These are phyloP conservation scores for Trachelus stipa DNA, from an alignment of 2,888 invertebrate genomes.

Conservation along the genomic window DNA sequence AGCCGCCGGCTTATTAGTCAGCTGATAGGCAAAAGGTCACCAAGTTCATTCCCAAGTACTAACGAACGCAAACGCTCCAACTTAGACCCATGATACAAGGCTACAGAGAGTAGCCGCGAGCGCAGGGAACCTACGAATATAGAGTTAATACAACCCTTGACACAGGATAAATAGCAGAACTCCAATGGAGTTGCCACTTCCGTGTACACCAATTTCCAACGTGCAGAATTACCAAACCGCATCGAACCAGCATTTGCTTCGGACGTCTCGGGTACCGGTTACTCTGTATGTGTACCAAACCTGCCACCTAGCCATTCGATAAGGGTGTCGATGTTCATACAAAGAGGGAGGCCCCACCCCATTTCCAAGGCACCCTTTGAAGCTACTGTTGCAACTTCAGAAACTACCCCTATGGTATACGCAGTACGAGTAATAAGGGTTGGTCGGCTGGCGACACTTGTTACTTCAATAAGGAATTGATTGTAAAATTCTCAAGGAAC, in stretches of 20 bases:
- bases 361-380: not conserved
- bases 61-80: conserved; percentile 37
- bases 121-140: conserved; percentile 37
- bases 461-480: not conserved
- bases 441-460: not conserved
- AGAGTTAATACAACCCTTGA: conserved; percentile 34
- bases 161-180: conserved; percentile 51
- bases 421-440: not conserved
- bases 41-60: conserved; percentile 42
- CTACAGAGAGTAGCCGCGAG: conserved; percentile 29
- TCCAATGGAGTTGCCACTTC: conserved; percentile 36
- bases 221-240: conserved; percentile 17
- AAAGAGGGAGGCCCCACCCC: not conserved
- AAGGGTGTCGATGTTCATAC: not conserved
- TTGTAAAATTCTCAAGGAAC: not conserved
- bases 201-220: conserved; percentile 28
- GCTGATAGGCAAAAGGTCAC: conserved; percentile 45
- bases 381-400: not conserved
- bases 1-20: conserved; percentile 34
- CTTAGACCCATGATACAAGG: conserved; percentile 24
- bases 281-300: not conserved
- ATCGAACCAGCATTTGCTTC: conserved; percentile 13
- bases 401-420: not conserved
- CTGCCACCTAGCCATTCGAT: not conserved
- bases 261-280: not conserved